Evolutionary conservation across 2,113 vertebrate genomes (phyloP).

Genomic region (Mola mola): DNA sequence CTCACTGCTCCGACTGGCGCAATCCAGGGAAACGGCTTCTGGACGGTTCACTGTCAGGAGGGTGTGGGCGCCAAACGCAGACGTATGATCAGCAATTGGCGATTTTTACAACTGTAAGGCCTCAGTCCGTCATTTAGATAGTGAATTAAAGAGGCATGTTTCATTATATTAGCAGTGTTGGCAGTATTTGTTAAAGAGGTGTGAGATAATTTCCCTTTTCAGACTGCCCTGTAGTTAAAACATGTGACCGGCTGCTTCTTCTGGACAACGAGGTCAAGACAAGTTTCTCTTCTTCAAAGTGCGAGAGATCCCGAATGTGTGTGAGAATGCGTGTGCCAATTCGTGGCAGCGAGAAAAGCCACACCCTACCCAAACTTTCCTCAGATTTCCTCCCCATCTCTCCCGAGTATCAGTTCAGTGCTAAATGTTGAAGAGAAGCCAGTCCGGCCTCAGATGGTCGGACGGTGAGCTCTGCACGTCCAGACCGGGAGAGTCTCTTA

Average conservation of each 20-base stretch:
- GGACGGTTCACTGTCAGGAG: conserved; percentile 19
- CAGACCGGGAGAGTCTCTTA: conserved; percentile 21
- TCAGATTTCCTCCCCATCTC: conserved; percentile 23
- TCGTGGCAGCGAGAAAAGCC: conserved; percentile 10
- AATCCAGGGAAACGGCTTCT: conserved; percentile 42
- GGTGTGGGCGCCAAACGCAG: conserved; percentile 28
- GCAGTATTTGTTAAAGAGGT: conserved; percentile 15
- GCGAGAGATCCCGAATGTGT: conserved; percentile 38
- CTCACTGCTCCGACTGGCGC: conserved; percentile 55
- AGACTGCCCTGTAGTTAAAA: not conserved
- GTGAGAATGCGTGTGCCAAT: conserved; percentile 16
- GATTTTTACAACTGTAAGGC: conserved; percentile 8
- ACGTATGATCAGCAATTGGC: conserved; percentile 19
- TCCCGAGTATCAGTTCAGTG: conserved; percentile 12
- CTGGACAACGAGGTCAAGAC: conserved; percentile 37
- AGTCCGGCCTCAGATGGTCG: conserved; percentile 21
- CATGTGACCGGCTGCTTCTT: conserved; percentile 24
- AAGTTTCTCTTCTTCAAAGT: conserved; percentile 3
- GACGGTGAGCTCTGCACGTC: conserved; percentile 17
- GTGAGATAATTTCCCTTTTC: conserved; percentile 25
- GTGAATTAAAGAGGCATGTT: conserved; percentile 1
- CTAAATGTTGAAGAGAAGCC: conserved; percentile 13
- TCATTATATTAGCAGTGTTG: conserved; percentile 51
- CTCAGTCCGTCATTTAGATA: too few relatives aligned
- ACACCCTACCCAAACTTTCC: conserved; percentile 49